Evolutionary conservation across 2,113 vertebrate species (phyloP).

Genomic region (Equus przewalskii): DNA sequence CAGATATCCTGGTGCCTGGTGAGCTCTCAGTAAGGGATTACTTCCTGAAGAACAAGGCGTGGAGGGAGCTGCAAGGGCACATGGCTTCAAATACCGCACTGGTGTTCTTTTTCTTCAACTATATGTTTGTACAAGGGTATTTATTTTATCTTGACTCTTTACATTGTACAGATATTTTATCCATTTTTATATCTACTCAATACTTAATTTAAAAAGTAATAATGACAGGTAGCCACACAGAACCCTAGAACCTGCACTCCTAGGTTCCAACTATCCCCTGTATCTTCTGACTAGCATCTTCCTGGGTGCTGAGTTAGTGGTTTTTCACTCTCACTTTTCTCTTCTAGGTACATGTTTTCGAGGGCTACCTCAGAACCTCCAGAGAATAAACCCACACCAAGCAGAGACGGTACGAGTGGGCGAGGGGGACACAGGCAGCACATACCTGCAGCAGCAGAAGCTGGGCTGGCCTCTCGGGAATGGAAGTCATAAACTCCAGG

Average conservation of each 20-base stretch:
- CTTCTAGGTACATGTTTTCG: not conserved
- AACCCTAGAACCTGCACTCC: not conserved
- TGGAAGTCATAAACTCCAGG: constrained; percentile 94
- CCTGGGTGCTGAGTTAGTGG: not conserved
- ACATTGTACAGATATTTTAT: not conserved
- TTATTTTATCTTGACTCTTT: not conserved
- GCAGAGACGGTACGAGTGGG: not conserved
- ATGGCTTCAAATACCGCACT: not conserved
- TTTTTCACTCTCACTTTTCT: not conserved
- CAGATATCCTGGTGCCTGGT: accelerated
- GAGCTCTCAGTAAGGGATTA: not conserved
- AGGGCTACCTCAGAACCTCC: not conserved
- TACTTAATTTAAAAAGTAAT: not conserved
- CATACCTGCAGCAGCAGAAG: constrained; percentile 96
- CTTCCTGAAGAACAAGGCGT: not conserved
- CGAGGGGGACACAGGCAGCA: not conserved
- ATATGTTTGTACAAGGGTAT: accelerated
- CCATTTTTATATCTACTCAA: not conserved
- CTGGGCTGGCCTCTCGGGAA: constrained; percentile 97
- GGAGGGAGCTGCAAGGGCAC: not conserved
- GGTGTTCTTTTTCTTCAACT: not conserved
- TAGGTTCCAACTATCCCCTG: accelerated
- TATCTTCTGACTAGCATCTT: not conserved
- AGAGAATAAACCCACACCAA: not conserved
- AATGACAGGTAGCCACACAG: not conserved